Base-by-base conservation (phyloP, 2,797 vertebrate species). In the Limosa lapponica region DNA sequence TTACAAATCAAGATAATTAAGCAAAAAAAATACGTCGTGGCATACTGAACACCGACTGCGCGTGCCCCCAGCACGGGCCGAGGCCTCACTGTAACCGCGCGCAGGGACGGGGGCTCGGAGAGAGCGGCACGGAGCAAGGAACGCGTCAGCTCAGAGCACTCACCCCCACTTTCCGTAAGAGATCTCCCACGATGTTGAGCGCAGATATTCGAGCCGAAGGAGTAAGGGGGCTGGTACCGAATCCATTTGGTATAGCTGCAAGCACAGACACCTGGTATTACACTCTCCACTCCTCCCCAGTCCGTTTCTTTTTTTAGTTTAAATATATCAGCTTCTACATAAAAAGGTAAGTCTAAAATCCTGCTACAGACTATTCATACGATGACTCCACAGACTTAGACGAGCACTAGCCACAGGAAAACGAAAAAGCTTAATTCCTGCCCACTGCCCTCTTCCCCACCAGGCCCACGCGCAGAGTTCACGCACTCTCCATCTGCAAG, bases 81-180 rank as follows among this genome's bases (percentile, higher is more conserved):
- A 61, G 54, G 44, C 62, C 8, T 28, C 32, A 54, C 4, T 78
- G 89, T 18, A 70, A 32, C 0, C 6, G 12, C 3, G 2, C 30
- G 28, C 52, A 37, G n/a, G 44, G 61, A 16, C 9, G 44, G 32
- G 16, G 59, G 72, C 36, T 39, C 43, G 22, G 44, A 3, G 59
- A 18, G 17, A 67, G 24, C 62, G 37, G 36, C 34, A 20, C 22
- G 20, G 57, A 48, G 19, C 10, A 2, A 19, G 41, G 51, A n/a
- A 28, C 8, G 16, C 14, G 19, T n/a, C 41, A 43, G 55, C 2
- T 18, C n/a, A 69, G 71, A 66, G 77, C 34, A 96, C 99, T 96
- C 98, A 99, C 99, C 98, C 99, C 99, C 24, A 99, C 99, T 99
- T 99, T 99, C 95, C 99, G 98, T 95, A 99, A 97, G 83, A 99